phyloP scores from a whole-genome alignment of 2,888 invertebrate species.

The Xanthorhoe spadicearia region DNA sequence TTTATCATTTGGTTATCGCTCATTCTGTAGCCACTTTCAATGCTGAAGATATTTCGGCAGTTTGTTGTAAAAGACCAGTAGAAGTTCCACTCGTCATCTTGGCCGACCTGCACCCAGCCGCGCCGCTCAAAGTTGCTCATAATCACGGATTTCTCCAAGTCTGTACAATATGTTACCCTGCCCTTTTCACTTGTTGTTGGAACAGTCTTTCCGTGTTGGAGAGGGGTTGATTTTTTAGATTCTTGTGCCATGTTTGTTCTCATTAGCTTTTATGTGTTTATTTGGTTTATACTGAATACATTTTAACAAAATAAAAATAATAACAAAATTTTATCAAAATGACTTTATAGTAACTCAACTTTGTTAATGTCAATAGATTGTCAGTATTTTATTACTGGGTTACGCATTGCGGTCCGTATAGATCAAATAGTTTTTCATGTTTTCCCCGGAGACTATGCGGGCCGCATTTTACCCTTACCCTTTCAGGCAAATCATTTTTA shows the following conservation, averaged over 20 bases:
- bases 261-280: slow-evolving; percentile 13
- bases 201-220: slow-evolving; percentile 48
- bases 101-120: slow-evolving; percentile 93
- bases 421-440: not conserved
- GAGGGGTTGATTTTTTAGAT: slow-evolving; percentile 51
- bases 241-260: slow-evolving; percentile 50
- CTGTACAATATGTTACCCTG: slow-evolving; percentile 87
- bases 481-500: slow-evolving; percentile 3
- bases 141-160: slow-evolving; percentile 96
- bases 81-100: slow-evolving; percentile 98
- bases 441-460: not conserved
- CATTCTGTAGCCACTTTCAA: slow-evolving; percentile 96
- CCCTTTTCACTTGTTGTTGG: slow-evolving; percentile 54
- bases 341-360: not conserved
- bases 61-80: slow-evolving; percentile 97
- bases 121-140: slow-evolving; percentile 96
- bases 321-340: not conserved
- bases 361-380: not conserved
- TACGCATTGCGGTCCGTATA: slow-evolving; percentile 4
- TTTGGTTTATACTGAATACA: slow-evolving; percentile 37
- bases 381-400: not conserved
- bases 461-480: not conserved
- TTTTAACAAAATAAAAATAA: slow-evolving; percentile 35
- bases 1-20: slow-evolving; percentile 97
- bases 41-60: slow-evolving; percentile 95